Base-by-base conservation (phyloP, 2,797 vertebrate genomes). In the Pseudotriccus pelzelni region DNA sequence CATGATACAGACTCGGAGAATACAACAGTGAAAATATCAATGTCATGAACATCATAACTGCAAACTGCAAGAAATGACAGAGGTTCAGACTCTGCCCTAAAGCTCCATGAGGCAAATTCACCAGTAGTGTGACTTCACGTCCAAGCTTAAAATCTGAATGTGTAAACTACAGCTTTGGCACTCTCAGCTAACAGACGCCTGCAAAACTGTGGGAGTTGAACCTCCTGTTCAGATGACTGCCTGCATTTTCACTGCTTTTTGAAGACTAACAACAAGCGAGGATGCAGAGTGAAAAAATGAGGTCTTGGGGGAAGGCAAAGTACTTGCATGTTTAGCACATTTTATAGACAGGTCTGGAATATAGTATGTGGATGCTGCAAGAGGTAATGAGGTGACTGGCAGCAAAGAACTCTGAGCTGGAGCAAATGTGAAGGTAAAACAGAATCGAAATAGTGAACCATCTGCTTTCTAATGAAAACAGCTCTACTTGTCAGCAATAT, bases 391-490 rank as follows among this genome's bases (percentile, higher is more conserved):
- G 88, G 63, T 63, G 92, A 87, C 50, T 74, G 89, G 77, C 77
- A 94, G 87, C 68, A 75, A 58, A 73, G 86, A 77, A 84, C 78
- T 88, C 78, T 58, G 92, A 94, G 90, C 79, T 92, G 89, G 59
- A 93, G 90, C 62, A 96, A 94, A 87, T 46, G 58, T 36, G 86
- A 96, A 96, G 97, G 96, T 97, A 96, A 92, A 96, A 52, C 49
- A 85, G 87, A 92, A 83, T 81, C 5, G 5, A 76, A 93, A 94
- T 17, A 63, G 84, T 22, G 87, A 97, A 87, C 94, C 96, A 97
- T 98, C 97, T 98, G 97, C 97, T 96, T 96, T 73, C 96, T 97
- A 97, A 98, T 96, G 97, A 95, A 97, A 94, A 90, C 95, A 95
- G 91, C 93, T 84, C 70, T 13, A 43, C 87, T 93, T 98, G 98